A percentile compares a stretch with the other conserved stretches of the same genome.
These are phyloP conservation scores for Oostethus manadensis DNA, from an alignment of 2,113 vertebrate genomes.

Conservation along the genomic window DNA sequence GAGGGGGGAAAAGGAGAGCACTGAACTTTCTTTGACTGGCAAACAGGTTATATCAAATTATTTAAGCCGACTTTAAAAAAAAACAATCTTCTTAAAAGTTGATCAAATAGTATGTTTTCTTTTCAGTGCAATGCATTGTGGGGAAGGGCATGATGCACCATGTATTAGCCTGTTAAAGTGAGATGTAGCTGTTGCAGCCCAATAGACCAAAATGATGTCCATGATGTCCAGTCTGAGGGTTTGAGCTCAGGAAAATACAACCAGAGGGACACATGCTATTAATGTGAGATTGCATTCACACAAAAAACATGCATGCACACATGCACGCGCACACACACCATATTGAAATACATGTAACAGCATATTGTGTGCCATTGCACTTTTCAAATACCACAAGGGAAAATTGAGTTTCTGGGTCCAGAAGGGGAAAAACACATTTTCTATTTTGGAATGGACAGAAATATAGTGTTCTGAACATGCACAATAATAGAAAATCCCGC, in stretches of 20 bases:
- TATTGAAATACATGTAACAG: constrained; percentile 35
- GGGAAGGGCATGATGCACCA: constrained; percentile 18
- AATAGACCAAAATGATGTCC: constrained; percentile 44
- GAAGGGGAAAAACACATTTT: constrained; percentile 23
- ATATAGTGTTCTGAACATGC: constrained; percentile 4
- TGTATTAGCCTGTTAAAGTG: constrained; percentile 45
- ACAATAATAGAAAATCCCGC: constrained; percentile 13
- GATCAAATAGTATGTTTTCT: constrained; percentile 4
- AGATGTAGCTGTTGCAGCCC: constrained; percentile 33
- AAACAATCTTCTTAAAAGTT: constrained; percentile 7
- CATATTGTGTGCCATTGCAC: constrained; percentile 36
- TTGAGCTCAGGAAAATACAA: constrained; percentile 34
- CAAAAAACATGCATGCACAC: background rate
- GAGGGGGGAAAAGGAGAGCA: constrained; percentile 11
- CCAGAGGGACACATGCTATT: constrained; percentile 32
- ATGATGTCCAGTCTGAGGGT: constrained; percentile 26
- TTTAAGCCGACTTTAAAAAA: constrained; percentile 4
- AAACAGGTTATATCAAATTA: constrained; percentile 17
- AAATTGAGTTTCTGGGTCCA: constrained; percentile 51
- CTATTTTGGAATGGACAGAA: constrained; percentile 12
- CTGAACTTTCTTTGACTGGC: constrained; percentile 21
- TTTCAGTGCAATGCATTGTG: constrained; percentile 22
- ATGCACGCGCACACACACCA: background rate
- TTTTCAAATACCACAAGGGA: constrained; percentile 40
- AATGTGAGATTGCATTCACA: constrained; percentile 19